Conservation (phyloP, 2,113 vertebrate species). For the Eurystomus gularis region DNA sequence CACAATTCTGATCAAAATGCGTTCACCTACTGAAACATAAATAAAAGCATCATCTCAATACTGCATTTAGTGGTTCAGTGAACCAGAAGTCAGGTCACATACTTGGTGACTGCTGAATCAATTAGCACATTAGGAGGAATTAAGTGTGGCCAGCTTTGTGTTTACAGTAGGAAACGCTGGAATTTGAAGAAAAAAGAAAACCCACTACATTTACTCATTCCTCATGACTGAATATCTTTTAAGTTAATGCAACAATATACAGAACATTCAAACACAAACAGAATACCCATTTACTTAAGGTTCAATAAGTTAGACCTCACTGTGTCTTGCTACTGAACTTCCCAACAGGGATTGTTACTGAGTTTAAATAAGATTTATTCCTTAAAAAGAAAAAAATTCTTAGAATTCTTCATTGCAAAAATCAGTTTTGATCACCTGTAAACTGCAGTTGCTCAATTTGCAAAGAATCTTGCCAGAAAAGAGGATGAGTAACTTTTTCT, state of each 20-base stretch:
- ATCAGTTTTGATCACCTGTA: background rate
- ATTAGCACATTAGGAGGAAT: background rate
- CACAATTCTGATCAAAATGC: background rate
- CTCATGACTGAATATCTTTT: background rate
- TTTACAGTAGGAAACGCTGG: background rate
- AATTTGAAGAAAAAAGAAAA: background rate
- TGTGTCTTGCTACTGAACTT: background rate
- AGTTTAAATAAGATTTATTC: background rate
- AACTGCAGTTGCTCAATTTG: background rate
- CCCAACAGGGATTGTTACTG: background rate
- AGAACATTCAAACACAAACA: background rate
- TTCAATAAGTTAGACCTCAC: background rate
- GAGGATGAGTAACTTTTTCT: background rate
- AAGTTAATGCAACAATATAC: background rate
- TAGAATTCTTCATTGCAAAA: rapidly evolving
- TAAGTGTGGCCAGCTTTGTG: background rate
- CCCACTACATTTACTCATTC: background rate
- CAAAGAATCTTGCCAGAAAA: background rate
- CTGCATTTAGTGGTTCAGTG: background rate
- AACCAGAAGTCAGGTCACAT: background rate
- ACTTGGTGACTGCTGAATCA: background rate
- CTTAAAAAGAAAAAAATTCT: background rate
- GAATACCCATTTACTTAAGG: background rate
- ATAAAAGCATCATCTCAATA: background rate
- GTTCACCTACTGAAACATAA: background rate